A percentile compares a stretch with the other conserved stretches of the same genome.
phyloP scores from a whole-genome alignment of 2,888 invertebrate species.

The Amblyjoppa fuscipennis region DNA sequence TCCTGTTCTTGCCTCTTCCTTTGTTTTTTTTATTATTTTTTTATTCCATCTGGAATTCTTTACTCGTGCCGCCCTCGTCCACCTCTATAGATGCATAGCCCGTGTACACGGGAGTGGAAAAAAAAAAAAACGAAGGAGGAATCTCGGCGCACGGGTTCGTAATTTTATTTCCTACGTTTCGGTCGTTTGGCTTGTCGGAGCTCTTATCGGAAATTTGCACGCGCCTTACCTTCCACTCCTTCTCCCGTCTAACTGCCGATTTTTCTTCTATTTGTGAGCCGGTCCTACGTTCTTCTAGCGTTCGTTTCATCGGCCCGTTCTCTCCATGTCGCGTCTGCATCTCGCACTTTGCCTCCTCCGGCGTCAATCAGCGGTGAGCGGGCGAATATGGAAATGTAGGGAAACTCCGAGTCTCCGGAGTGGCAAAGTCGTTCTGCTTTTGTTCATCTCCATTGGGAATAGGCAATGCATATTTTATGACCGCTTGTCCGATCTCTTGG shows the following conservation, averaged over 20 bases:
- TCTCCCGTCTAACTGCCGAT: slow-evolving; percentile 47
- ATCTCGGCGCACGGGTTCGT: slow-evolving; percentile 69
- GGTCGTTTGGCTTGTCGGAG: slow-evolving; percentile 73
- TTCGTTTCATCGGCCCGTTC: slow-evolving; percentile 42
- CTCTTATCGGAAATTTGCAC: slow-evolving; percentile 82
- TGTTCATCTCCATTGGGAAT: slow-evolving; percentile 75
- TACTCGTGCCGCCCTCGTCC: background rate
- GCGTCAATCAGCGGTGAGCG: slow-evolving; percentile 55
- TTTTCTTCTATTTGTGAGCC: slow-evolving; percentile 48
- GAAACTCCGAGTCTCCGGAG: slow-evolving; percentile 71
- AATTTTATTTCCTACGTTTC: slow-evolving; percentile 79
- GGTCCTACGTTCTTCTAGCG: slow-evolving; percentile 3
- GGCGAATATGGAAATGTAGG: slow-evolving; percentile 79
- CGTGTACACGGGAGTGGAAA: background rate
- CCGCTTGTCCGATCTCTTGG: slow-evolving; percentile 71
- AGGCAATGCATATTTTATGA: slow-evolving; percentile 82
- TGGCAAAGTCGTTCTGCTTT: slow-evolving; percentile 76
- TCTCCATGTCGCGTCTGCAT: slow-evolving; percentile 24
- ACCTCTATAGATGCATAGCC: slow-evolving; percentile 10
- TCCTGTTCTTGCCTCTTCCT: background rate
- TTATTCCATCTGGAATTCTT: slow-evolving; percentile 25
- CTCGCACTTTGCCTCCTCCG: slow-evolving; percentile 37
- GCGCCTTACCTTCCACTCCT: slow-evolving; percentile 53
- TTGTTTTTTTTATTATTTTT: background rate
- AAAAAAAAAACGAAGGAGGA: slow-evolving; percentile 26